Evolutionary conservation across 2,888 invertebrate genomes (phyloP), one percentile per base, ranked within the genome.

Genomic region (Drosophila tripunctata): DNA sequence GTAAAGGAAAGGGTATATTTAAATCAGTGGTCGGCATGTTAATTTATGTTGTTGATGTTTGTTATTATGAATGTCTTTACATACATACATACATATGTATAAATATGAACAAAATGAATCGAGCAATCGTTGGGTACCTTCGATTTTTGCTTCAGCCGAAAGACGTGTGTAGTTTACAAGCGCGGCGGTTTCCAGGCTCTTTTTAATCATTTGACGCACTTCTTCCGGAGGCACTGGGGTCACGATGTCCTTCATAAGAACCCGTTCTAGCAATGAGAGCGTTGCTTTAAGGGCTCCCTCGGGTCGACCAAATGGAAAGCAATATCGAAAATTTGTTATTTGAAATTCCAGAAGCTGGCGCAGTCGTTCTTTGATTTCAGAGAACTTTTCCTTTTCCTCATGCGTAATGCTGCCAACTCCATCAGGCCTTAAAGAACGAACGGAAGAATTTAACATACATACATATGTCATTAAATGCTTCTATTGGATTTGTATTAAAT

Each of bases 201-300:
- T 98, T 91, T 98, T 97, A 76, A 99, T 99, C 94, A 99, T 96
- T 35, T 94, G 94, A 70, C 99, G 94, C 1, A 99, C 99, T 92
- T 99, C 99, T 91, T 99, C 94, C 79, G 97, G 95, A 62, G 98
- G 96, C 48, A 99, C 99, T 4, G 99, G 98, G 24, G 99, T 99
- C 40, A 97, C 98, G 71, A 98, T 97, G 91, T 99, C 99, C 91
- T 99, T 99, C 99, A 99, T 99, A 69, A 99, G 92, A 8, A 99
- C 99, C 87, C 99, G 94, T 92, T 99, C 99, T 67, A 99, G 92
- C 38, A 99, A 93, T 8, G 99, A 98, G 70, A 99, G 92, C 5
- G 99, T 99, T 14, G 98, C 97, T 93, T 99, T 99, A 72, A 99
- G 92, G 45, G 99, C 97, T 48, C 99, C 99, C 92, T 99, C 99